Base-by-base conservation (phyloP, 2,888 invertebrate genomes). In the Eretmocerus hayati region DNA sequence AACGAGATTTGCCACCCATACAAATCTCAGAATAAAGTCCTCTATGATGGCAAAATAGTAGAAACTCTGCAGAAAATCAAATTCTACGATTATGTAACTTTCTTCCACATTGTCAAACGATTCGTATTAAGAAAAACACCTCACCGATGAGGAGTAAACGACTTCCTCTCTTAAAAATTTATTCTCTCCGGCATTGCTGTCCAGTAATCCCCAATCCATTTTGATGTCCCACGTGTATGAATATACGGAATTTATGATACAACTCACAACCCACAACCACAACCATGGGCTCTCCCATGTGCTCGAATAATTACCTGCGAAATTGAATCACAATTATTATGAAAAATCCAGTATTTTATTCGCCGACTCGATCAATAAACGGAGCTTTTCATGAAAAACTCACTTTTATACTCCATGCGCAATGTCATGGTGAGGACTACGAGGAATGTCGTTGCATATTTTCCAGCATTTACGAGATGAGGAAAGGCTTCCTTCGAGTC, bases 161-260 rank as follows among this genome's bases (percentile, higher is more conserved):
- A 94, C 87, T 77, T 96, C 95, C 67, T 96, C 95, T 35, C 96
- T 77, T 2, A 96, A 77, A 69, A 94, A 87, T 67, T 80, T 83
- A 76, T 95, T 91, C 75, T 94, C 93, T 0, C 90, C 90, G 2
- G 93, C 87, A 58, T 88, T 88, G 47, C 84, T 82, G 66, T 95
- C 95, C 64, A 97, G 84, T 47, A 97, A 77, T 0, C 96, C 96
- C 99, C 99, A 99, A 77, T 99, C 99, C 90, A 99, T 92, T 74
- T 90, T 92, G 30, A 97, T 87, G 72, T 99, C 97, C 97, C 99
- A 99, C 2, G 90, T 87, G 71, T 94, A 93, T 0, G 96, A 91
- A 72, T 99, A 99, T 51, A 89, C 81, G 0, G 97, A 95, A 45
- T 91, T 93, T 3, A 93, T 73, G 26, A 95, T 71, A 59, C 87